These are phyloP conservation scores for Anas flavirostris DNA, from an alignment of 2,797 vertebrate species.

Conservation along the genomic window DNA sequence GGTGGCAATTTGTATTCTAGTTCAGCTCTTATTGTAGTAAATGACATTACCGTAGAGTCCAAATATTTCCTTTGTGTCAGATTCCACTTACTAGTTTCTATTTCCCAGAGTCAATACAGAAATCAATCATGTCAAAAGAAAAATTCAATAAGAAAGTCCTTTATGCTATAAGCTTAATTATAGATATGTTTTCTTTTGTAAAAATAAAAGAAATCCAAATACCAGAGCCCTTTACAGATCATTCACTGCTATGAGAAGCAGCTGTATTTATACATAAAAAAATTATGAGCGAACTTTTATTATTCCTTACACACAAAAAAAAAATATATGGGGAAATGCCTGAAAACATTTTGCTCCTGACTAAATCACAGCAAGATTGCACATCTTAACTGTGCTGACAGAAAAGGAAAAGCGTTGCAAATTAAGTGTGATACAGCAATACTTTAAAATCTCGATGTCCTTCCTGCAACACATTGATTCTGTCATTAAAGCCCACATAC, in stretches of 20 bases:
- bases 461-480: conserved; percentile 41
- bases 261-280: not conserved
- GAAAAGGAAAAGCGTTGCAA: conserved; percentile 44
- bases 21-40: conserved; percentile 56
- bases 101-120: conserved; percentile 73
- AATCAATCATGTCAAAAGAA: conserved; percentile 72
- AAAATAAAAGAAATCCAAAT: conserved; percentile 56
- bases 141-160: conserved; percentile 75
- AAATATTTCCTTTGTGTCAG: conserved; percentile 70
- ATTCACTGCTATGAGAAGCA: conserved; percentile 46
- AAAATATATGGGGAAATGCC: not conserved
- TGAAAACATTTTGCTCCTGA: conserved; percentile 40
- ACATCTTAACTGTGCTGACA: conserved; percentile 21
- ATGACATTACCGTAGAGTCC: conserved; percentile 42
- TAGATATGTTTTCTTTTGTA: conserved; percentile 60
- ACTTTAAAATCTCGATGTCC: conserved; percentile 48
- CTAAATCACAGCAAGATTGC: conserved; percentile 28
- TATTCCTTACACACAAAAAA: conserved; percentile 46
- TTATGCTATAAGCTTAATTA: conserved; percentile 70
- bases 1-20: conserved; percentile 51
- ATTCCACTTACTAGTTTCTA: conserved; percentile 68
- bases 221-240: conserved; percentile 15
- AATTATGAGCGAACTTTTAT: conserved; percentile 45
- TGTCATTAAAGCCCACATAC: conserved; percentile 22
- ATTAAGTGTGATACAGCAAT: conserved; percentile 47